phyloP scores from a whole-genome alignment of 2,113 vertebrate genomes.

The Esox niger region DNA sequence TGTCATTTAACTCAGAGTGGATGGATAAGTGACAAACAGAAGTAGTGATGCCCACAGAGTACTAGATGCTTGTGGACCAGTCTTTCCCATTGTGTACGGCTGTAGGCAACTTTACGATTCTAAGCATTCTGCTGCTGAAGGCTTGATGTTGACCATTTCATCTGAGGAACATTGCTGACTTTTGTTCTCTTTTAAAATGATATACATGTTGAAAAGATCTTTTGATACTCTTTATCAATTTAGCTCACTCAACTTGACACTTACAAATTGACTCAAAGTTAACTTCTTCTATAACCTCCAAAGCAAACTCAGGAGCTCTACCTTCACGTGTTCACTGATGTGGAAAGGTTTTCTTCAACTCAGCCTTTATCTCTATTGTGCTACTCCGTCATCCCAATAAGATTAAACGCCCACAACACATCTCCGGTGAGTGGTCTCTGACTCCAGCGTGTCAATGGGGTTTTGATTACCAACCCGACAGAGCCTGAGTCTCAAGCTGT shows the following conservation, averaged over 20 bases:
- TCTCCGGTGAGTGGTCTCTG: neutral
- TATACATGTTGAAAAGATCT: constrained; percentile 28
- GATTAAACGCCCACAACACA: neutral
- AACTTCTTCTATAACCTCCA: constrained; percentile 2
- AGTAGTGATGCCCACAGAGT: constrained; percentile 24
- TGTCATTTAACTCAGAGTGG: constrained; percentile 20
- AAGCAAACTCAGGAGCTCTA: neutral
- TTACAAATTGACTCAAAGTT: constrained; percentile 4
- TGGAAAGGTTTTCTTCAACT: neutral
- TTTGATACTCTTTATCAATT: neutral
- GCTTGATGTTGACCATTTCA: constrained; percentile 37
- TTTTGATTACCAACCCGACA: constrained; percentile 13
- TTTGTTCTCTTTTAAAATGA: constrained; percentile 24
- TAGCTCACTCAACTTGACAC: constrained; percentile 29
- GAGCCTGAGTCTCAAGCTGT: constrained; percentile 7
- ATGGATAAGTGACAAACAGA: constrained; percentile 34
- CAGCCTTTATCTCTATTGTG: neutral
- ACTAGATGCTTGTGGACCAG: constrained; percentile 2
- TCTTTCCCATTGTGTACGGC: constrained; percentile 19
- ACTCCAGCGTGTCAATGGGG: neutral
- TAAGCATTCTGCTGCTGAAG: constrained; percentile 28
- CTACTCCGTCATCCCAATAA: neutral
- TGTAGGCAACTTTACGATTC: constrained; percentile 21
- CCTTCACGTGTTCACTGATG: neutral
- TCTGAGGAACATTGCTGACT: constrained; percentile 29